These are phyloP conservation scores for Oenanthe oenanthe DNA, from an alignment of 2,113 vertebrate genomes.

Conservation along the genomic window DNA sequence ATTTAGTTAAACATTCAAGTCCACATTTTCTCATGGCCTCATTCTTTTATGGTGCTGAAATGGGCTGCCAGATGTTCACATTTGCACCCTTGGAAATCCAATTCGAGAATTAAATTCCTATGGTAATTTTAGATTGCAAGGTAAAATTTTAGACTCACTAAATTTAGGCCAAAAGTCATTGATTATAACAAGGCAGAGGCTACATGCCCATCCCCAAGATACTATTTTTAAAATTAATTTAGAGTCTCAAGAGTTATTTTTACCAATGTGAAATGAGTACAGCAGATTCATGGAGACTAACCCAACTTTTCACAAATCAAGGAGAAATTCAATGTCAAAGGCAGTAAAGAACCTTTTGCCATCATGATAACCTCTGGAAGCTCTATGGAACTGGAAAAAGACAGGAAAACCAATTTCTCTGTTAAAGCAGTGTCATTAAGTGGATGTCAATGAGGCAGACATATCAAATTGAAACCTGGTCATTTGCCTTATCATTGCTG, in stretches of 20 bases:
- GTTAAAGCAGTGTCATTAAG: background rate
- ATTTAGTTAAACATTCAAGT: background rate
- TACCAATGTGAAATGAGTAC: background rate
- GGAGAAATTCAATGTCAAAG: background rate
- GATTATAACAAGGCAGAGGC: background rate
- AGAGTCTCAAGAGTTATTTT: background rate
- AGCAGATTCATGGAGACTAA: background rate
- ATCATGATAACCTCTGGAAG: background rate
- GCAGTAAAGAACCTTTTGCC: background rate
- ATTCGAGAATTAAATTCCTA: background rate
- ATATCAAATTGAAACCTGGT: background rate
- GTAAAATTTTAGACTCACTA: background rate
- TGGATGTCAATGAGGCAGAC: slow-evolving; percentile 2
- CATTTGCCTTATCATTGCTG: background rate
- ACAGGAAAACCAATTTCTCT: background rate
- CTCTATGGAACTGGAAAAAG: background rate
- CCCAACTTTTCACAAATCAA: background rate
- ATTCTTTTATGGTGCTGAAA: background rate
- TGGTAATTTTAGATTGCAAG: background rate
- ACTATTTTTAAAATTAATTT: background rate
- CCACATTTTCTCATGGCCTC: background rate
- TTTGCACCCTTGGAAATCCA: background rate
- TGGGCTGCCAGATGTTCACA: background rate
- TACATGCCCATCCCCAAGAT: background rate
- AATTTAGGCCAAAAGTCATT: background rate